Evolutionary conservation across 2,113 vertebrate species (phyloP).

Genomic region (Eudorcas thomsonii): DNA sequence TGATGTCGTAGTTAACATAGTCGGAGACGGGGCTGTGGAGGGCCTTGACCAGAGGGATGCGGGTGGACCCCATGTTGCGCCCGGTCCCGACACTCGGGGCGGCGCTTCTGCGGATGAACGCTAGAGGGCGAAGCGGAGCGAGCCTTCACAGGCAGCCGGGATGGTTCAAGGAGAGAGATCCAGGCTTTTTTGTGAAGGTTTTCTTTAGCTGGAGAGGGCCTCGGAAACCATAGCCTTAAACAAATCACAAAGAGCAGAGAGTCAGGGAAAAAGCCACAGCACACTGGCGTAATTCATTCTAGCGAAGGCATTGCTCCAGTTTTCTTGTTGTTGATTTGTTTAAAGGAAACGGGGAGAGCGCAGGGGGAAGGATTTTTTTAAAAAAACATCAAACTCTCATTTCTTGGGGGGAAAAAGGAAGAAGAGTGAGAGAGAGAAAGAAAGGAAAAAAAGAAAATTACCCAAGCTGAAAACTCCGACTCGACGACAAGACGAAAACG

Average conservation of each 20-base stretch:
- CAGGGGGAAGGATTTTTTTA: not conserved
- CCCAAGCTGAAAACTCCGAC: not conserved
- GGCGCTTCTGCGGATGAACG: constrained; percentile 62
- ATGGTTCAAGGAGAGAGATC: not conserved
- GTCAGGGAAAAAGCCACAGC: constrained; percentile 48
- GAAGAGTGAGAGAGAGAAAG: not conserved
- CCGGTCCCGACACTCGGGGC: not conserved
- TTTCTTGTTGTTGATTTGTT: not conserved
- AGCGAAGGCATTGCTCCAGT: not conserved
- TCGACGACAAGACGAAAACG: not conserved
- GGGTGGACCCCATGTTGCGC: constrained; percentile 78
- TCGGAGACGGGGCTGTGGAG: constrained; percentile 78
- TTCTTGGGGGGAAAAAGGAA: not conserved
- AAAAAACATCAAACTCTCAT: not conserved
- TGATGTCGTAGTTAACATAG: constrained; percentile 87
- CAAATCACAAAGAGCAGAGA: constrained; percentile 63
- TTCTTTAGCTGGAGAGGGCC: constrained; percentile 45
- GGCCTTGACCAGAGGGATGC: constrained; percentile 64
- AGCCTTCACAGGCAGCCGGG: constrained; percentile 15
- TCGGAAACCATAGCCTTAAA: constrained; percentile 74
- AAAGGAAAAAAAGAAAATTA: not conserved
- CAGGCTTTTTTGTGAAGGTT: constrained; percentile 22
- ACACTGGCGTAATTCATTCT: not conserved
- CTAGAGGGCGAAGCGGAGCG: constrained; percentile 57
- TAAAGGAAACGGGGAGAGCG: not conserved